These are phyloP conservation scores for Ctena decussata DNA, from an alignment of 2,888 invertebrate genomes.

Conservation along the genomic window DNA sequence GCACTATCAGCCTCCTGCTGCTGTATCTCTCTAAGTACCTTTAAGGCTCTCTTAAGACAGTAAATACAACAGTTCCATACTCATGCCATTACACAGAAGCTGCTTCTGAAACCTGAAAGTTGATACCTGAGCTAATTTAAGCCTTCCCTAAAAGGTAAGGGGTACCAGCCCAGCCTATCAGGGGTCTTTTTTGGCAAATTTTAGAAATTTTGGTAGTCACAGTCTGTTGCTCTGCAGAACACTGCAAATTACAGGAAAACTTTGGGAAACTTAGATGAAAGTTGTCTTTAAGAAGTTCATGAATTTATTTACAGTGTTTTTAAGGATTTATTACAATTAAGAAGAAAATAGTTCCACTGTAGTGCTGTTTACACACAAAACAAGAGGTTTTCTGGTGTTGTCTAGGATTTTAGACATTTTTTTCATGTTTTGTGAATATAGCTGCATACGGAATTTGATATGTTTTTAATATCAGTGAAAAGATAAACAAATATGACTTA, in stretches of 20 bases:
- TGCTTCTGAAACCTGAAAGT: background rate
- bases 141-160: constrained; percentile 69
- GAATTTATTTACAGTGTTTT: background rate
- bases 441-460: no score
- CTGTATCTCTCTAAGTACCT: background rate
- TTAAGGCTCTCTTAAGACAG: background rate
- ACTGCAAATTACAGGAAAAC: background rate
- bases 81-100: constrained; percentile 8
- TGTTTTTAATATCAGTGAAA: no score
- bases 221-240: background rate
- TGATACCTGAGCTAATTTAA: constrained; percentile 52
- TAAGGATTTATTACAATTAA: background rate
- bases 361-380: no score
- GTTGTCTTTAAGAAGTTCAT: background rate
- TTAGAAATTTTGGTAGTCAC: constrained; percentile 13
- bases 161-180: constrained; percentile 40
- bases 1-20: background rate
- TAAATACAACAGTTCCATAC: constrained; percentile 6
- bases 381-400: no score
- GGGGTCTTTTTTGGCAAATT: constrained; percentile 55
- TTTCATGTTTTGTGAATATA: no score
- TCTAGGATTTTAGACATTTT: no score
- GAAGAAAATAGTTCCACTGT: background rate
- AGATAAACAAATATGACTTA: no score
- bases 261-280: background rate